phyloP scores from a whole-genome alignment of 2,888 invertebrate species.

The Fragum whitleyi region DNA sequence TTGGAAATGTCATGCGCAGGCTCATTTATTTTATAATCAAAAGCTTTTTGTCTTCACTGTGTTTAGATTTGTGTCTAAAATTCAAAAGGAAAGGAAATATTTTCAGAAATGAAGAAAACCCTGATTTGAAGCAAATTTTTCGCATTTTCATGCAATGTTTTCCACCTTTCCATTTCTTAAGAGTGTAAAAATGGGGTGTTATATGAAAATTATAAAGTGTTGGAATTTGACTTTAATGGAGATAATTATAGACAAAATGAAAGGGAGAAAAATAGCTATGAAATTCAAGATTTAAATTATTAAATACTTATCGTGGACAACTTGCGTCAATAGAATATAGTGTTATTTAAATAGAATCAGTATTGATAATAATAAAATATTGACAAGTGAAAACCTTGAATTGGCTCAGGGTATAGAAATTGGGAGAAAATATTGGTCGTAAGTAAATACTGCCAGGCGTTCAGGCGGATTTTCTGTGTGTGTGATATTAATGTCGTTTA shows the following conservation, averaged over 20 bases:
- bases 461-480: not conserved
- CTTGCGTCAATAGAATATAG: too few species aligned
- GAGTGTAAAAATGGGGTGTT: too few species aligned
- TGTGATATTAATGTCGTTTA: constrained; percentile 26
- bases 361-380: constrained; percentile 24
- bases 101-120: not conserved
- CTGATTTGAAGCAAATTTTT: not conserved
- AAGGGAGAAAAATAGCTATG: too few species aligned
- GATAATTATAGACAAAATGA: not conserved
- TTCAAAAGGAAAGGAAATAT: not conserved
- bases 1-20: too few species aligned
- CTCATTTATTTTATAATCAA: too few species aligned
- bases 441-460: constrained; percentile 12
- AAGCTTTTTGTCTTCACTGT: too few species aligned
- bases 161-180: too few species aligned
- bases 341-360: not conserved
- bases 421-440: constrained; percentile 12
- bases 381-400: constrained; percentile 25
- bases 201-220: too few species aligned
- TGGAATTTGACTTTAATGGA: too few species aligned
- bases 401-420: constrained; percentile 15
- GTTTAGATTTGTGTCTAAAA: too few species aligned
- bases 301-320: too few species aligned
- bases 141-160: constrained; percentile 3
- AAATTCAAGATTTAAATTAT: too few species aligned